These are phyloP conservation scores for Athene noctua DNA, from an alignment of 2,113 vertebrate species.

Conservation along the genomic window DNA sequence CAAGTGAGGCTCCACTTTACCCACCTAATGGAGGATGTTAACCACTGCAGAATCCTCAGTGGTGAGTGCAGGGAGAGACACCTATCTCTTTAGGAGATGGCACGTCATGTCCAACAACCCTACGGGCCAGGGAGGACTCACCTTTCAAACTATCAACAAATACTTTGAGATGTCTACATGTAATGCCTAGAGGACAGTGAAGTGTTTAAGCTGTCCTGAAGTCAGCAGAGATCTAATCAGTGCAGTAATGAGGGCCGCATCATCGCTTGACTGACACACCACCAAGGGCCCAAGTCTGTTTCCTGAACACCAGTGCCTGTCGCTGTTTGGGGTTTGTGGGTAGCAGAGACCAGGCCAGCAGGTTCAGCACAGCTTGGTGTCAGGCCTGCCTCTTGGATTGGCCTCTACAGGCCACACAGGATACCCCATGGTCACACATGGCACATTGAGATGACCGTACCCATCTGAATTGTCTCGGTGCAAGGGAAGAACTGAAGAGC, in stretches of 20 bases:
- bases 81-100: neutral
- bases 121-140: neutral
- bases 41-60: neutral
- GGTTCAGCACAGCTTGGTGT: neutral
- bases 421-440: neutral
- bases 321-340: neutral
- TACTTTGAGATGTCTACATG: neutral
- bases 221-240: neutral
- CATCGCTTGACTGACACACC: neutral
- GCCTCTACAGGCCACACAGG: fast-evolving
- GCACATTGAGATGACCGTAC: neutral
- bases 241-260: neutral
- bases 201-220: neutral
- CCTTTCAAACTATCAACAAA: neutral
- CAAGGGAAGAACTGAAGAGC: neutral
- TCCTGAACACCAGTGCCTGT: neutral
- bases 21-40: neutral
- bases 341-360: neutral
- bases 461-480: neutral
- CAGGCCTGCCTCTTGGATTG: neutral
- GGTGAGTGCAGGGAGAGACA: neutral
- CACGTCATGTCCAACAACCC: fast-evolving
- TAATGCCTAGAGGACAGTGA: neutral
- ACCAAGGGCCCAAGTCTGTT: neutral
- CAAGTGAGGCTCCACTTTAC: neutral